Percentiles rank a stretch among this genome's conserved stretches.
These are phyloP conservation scores for Megaptera novaeangliae DNA, from an alignment of 2,113 vertebrate species.

Conservation along the genomic window DNA sequence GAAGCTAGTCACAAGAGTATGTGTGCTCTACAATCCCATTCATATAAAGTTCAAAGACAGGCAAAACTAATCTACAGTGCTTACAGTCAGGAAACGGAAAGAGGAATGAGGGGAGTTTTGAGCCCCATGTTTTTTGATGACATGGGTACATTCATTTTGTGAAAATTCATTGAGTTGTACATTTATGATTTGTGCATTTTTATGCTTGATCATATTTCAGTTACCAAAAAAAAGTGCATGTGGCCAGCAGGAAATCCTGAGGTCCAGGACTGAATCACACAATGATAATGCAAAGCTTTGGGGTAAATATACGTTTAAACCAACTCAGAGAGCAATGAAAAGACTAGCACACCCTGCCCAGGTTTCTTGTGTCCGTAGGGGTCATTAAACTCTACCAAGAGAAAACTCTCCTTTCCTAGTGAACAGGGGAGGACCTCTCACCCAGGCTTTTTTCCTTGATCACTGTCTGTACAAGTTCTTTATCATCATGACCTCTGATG, in stretches of 20 bases:
- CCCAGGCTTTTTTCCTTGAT: not conserved
- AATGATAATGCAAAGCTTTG: not conserved
- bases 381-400: not conserved
- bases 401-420: not conserved
- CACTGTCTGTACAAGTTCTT: not conserved
- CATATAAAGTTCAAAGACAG: not conserved
- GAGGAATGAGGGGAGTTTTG: not conserved
- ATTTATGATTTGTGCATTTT: not conserved
- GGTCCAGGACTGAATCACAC: not conserved
- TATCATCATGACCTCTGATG: not conserved
- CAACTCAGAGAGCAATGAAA: not conserved
- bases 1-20: not conserved
- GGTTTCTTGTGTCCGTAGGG: not conserved
- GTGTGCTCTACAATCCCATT: not conserved
- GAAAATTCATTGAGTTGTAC: not conserved
- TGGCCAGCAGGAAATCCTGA: slow-evolving; percentile 40
- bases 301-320: not conserved
- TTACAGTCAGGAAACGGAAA: not conserved
- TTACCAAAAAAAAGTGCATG: not conserved
- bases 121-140: not conserved
- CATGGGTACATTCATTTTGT: not conserved
- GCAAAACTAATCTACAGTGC: not conserved
- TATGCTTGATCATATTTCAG: not conserved
- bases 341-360: not conserved
- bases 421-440: not conserved